Base-by-base conservation (phyloP, 30 jellyfish, hydroid and myxozoan species). In the Cassiopea xamachana region DNA sequence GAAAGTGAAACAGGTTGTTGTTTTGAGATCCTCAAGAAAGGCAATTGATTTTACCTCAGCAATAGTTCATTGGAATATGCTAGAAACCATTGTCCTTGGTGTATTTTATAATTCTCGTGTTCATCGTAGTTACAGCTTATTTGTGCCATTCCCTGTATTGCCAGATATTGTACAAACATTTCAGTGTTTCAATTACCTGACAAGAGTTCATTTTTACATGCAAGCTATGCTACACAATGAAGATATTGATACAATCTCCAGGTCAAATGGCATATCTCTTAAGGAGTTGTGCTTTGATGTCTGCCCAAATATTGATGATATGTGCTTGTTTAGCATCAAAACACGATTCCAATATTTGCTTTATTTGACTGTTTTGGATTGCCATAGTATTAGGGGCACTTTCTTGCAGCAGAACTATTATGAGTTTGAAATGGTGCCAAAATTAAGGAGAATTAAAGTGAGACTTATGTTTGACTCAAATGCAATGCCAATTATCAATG, bases 261-360 rank as follows among this genome's bases (percentile, higher is more conserved):
- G 45, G 60, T 76, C 2, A n/a, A 17, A n/a, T 47, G 85, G 48
- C 1, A 48, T 69, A 43, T 39, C 73, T 48, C 12, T 76, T 8
- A 76, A 76, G 69, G 85, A 46, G 27, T 27, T 76, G 48, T 76
- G 69, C 71, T 39, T 76, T 46, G 69, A 48, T 15, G 10, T 46
- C 45, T 76, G 71, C 46, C 10, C 62, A 76, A 48, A 76, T 14
- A 16, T 76, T 76, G 85, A 76, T 48, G 85, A 76, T 18, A 16
- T 17, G 13, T 76, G 85, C 69, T 46, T 76, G 72, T 76, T 27
- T 76, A 69, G 46, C 69, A 43, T 76, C 85, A 76, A 46, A 8
- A 18, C 12, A 7, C 85, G 85, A 43, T 76, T 76, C 50, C 85
- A 51, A 48, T 1, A 59, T 76, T 59, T 76, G 14, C 43, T 59